Percentiles rank a stretch among this genome's conserved stretches.
Evolutionary conservation across 2,113 vertebrate species (phyloP).

Genomic region (Climacteris rufus): DNA sequence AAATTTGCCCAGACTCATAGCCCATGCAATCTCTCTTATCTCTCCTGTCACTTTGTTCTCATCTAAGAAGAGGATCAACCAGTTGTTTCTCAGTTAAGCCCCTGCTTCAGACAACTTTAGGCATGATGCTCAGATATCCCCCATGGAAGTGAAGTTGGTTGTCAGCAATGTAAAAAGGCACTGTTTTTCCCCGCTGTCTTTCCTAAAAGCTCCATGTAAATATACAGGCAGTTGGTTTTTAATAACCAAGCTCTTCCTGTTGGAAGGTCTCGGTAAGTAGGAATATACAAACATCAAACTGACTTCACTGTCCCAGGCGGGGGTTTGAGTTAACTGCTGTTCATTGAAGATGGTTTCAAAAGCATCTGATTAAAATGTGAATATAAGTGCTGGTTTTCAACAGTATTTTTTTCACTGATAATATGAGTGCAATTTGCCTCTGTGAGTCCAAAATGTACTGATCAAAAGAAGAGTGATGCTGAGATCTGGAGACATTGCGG

Average conservation of each 20-base stretch:
- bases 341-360: background rate
- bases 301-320: background rate
- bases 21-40: background rate
- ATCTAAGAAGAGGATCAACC: background rate
- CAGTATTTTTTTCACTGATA: background rate
- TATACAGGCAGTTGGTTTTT: background rate
- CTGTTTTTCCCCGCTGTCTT: background rate
- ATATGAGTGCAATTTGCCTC: background rate
- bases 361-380: background rate
- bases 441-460: background rate
- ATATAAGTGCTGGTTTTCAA: background rate
- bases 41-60: slow-evolving; percentile 6
- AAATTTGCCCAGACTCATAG: background rate
- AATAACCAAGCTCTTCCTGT: background rate
- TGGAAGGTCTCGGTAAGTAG: background rate
- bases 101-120: background rate
- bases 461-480: background rate
- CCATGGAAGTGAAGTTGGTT: background rate
- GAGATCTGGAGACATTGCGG: background rate
- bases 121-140: background rate
- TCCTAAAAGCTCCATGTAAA: background rate
- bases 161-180: background rate
- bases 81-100: slow-evolving; percentile 23
- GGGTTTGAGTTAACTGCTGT: background rate
- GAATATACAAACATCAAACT: background rate